Conservation (phyloP, 2,113 vertebrate genomes). For the Hemiprocne comata region DNA sequence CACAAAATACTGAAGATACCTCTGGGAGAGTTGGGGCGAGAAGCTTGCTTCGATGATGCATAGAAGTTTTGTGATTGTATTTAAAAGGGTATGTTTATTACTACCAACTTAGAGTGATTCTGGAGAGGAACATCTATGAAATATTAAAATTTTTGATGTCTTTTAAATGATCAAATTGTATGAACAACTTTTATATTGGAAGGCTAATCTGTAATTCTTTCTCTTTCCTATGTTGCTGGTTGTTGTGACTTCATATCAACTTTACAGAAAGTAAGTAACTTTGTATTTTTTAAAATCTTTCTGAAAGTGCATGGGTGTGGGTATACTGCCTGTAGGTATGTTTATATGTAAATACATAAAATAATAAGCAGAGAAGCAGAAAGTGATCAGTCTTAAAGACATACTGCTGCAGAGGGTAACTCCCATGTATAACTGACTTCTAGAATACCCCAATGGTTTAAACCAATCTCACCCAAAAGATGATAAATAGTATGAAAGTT, state of each 20-base stretch:
- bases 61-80: background rate
- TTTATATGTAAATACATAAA: background rate
- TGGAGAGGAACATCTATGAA: background rate
- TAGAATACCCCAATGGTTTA: background rate
- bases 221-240: constrained; percentile 57
- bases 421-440: background rate
- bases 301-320: background rate
- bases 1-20: background rate
- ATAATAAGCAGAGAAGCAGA: background rate
- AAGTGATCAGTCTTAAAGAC: background rate
- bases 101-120: background rate
- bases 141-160: background rate
- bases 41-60: background rate
- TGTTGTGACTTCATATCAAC: constrained; percentile 34
- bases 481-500: background rate
- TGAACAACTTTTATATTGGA: background rate
- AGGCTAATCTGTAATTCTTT: constrained; percentile 54
- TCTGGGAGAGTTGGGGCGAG: background rate
- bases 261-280: constrained; percentile 80
- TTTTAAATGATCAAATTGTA: background rate
- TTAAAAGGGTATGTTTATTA: background rate
- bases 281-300: background rate
- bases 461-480: background rate
- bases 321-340: background rate
- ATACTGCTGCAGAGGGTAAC: background rate